phyloP scores from a whole-genome alignment of 2,113 vertebrate genomes.

The Osmerus mordax region DNA sequence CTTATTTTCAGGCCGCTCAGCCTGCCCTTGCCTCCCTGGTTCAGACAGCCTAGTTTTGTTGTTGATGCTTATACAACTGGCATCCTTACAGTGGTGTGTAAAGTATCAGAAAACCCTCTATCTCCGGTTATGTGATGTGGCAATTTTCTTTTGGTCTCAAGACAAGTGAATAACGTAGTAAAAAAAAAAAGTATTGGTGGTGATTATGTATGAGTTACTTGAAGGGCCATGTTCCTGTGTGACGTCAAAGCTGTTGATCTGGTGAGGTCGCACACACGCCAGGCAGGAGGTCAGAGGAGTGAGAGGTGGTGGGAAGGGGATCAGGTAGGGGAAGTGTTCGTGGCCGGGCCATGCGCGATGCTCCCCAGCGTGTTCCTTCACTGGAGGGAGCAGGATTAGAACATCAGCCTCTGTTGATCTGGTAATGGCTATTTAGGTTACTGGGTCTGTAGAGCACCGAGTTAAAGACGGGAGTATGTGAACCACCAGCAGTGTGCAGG shows the following conservation, averaged over 20 bases:
- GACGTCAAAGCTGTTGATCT: not conserved
- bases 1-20: too few species aligned
- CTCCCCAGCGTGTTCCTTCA: slow-evolving; percentile 44
- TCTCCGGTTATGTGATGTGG: too few species aligned
- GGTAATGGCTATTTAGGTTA: slow-evolving; percentile 67
- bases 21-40: too few species aligned
- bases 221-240: not conserved
- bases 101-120: too few species aligned
- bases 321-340: slow-evolving; percentile 19
- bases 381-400: slow-evolving; percentile 51
- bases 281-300: not conserved
- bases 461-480: slow-evolving; percentile 40
- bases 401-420: slow-evolving; percentile 64
- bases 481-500: not conserved
- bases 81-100: too few species aligned
- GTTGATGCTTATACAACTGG: too few species aligned
- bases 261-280: not conserved
- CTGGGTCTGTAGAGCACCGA: slow-evolving; percentile 37
- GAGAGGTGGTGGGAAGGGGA: slow-evolving; percentile 13
- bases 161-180: too few species aligned
- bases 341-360: slow-evolving; percentile 30
- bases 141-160: too few species aligned
- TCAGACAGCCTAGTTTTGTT: too few species aligned
- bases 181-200: too few species aligned
- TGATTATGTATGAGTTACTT: too few species aligned